Evolutionary conservation across 2,888 invertebrate genomes (phyloP).

Genomic region (Halocaridina rubra): DNA sequence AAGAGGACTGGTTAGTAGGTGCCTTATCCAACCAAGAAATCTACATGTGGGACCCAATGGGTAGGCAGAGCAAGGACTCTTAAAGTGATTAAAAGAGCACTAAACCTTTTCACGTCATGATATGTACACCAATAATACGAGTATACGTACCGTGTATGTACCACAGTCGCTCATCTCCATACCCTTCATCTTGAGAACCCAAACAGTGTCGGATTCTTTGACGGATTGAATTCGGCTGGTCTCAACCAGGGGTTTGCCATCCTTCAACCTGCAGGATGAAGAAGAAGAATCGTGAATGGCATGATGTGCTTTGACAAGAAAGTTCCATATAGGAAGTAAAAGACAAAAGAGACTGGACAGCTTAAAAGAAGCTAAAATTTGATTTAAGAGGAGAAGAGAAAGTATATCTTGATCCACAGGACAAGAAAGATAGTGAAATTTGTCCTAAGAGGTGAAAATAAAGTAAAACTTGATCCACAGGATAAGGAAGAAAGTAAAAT

Average conservation of each 20-base stretch:
- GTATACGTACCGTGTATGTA: conserved; percentile 74
- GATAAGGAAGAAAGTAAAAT: too few species aligned
- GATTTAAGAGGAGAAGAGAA: neutral
- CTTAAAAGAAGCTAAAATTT: neutral
- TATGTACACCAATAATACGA: neutral
- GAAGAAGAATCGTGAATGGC: neutral
- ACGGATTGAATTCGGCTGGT: conserved; percentile 45
- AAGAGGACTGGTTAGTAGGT: too few species aligned
- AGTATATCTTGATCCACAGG: neutral
- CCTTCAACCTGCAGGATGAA: conserved; percentile 54
- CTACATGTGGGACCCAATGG: too few species aligned
- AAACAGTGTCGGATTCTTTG: conserved; percentile 66
- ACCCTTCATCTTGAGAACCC: conserved; percentile 68
- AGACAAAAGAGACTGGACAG: neutral
- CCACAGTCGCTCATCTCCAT: conserved; percentile 70
- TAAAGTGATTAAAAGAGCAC: too few species aligned
- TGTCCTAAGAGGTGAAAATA: too few species aligned
- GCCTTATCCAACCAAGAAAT: too few species aligned
- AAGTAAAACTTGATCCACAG: too few species aligned
- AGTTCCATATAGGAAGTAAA: too few species aligned
- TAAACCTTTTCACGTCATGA: neutral
- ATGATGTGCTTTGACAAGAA: too few species aligned
- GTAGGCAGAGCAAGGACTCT: too few species aligned
- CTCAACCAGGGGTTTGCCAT: conserved; percentile 55
- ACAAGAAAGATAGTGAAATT: too few species aligned